phyloP scores from a whole-genome alignment of 2,888 invertebrate species.

The Apodemia duryi region DNA sequence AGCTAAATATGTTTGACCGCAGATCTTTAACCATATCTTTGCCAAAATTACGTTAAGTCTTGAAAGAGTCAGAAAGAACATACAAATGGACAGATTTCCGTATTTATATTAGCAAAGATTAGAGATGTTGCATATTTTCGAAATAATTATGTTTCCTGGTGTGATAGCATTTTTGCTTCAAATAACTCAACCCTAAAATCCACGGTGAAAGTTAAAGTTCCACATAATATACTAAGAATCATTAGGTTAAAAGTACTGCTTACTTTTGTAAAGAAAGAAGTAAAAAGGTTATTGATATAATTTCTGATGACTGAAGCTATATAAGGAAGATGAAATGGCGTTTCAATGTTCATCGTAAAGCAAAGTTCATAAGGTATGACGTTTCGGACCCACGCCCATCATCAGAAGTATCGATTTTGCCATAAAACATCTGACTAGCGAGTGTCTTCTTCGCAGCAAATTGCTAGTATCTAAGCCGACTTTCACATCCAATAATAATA shows the following conservation, averaged over 20 bases:
- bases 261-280: conserved; percentile 19
- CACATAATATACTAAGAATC: neutral
- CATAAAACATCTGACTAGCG: conserved; percentile 65
- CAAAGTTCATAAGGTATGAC: conserved; percentile 63
- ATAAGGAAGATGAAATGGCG: conserved; percentile 32
- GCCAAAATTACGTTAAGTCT: no score
- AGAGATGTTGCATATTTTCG: no score
- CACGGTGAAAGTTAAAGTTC: no score
- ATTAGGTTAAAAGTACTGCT: conserved; percentile 17
- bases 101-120: no score
- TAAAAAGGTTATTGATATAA: conserved; percentile 10
- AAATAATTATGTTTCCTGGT: no score
- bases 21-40: no score
- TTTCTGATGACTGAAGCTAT: conserved; percentile 10
- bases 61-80: no score
- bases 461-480: conserved; percentile 73
- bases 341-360: conserved; percentile 58
- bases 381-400: conserved; percentile 56
- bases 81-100: no score
- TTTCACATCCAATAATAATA: conserved; percentile 79
- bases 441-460: conserved; percentile 61
- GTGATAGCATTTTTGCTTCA: no score
- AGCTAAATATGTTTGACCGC: no score
- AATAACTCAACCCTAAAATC: no score
- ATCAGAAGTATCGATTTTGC: conserved; percentile 71